A percentile compares a stretch with the other conserved stretches of the same genome.
Evolutionary conservation across 2,113 vertebrate genomes (phyloP).

Genomic region (Ceyx melanurus): DNA sequence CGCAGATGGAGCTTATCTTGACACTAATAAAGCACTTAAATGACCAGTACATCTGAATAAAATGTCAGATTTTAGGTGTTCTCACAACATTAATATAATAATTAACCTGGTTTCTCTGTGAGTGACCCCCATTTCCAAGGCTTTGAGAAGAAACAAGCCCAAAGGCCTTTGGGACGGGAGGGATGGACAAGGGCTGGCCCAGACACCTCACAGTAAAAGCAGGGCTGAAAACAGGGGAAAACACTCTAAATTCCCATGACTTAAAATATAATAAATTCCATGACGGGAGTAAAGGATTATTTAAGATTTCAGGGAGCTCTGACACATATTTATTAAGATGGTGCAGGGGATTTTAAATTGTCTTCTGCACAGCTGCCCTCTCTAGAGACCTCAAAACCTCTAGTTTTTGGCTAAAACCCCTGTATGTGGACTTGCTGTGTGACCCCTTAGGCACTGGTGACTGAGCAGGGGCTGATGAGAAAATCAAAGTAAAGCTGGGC

Average conservation of each 20-base stretch:
- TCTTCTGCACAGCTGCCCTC: not conserved
- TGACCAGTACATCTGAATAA: not conserved
- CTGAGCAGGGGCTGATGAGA: not conserved
- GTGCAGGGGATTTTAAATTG: not conserved
- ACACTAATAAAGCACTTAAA: not conserved
- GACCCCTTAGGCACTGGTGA: not conserved
- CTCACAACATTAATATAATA: not conserved
- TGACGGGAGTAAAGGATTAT: not conserved
- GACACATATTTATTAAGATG: not conserved
- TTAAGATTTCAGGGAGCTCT: not conserved
- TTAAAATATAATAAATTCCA: no score
- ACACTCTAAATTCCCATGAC: not conserved
- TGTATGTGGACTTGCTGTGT: not conserved
- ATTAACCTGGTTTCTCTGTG: no score
- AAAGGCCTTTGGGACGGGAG: not conserved
- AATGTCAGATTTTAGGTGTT: not conserved
- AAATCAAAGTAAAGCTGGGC: not conserved
- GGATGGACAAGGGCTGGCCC: not conserved
- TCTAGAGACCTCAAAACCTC: not conserved
- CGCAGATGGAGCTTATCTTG: not conserved
- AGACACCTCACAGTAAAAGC: not conserved
- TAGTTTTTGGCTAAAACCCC: not conserved
- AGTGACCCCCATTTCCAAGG: not conserved
- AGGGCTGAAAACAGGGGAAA: not conserved
- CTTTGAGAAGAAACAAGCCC: not conserved